Evolutionary conservation across 2,888 invertebrate genomes (phyloP), one percentile per base, ranked within the genome.

Genomic region (Sminthurides aquaticus): DNA sequence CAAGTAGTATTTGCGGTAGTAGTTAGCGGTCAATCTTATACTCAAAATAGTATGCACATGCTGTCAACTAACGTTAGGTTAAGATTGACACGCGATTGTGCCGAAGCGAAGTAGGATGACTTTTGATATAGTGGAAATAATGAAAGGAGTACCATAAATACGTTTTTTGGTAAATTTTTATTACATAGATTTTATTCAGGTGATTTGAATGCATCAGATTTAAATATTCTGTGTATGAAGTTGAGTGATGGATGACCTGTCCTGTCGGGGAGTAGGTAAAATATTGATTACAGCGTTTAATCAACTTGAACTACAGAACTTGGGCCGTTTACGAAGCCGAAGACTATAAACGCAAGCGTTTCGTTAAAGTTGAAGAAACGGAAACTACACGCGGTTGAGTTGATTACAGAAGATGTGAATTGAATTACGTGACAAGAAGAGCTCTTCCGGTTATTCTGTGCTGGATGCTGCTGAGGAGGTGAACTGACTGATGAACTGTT

Each of bases 131-230:
- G n/a, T n/a, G n/a, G n/a, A n/a, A n/a, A n/a, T n/a, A n/a, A n/a
- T n/a, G n/a, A n/a, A n/a, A n/a, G n/a, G n/a, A n/a, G n/a, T n/a
- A n/a, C n/a, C n/a, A n/a, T n/a, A n/a, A n/a, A n/a, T n/a, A n/a
- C n/a, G 20, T 52, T 52, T 8, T 52, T 52, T 52, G 52, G 52
- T 52, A 22, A 15, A 52, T 52, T 52, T 52, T 52, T 20, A 20
- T 52, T 52, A 52, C 52, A 52, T 52, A 52, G 52, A 52, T 52
- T 52, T 52, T 52, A 52, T 52, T 52, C 52, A 52, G 52, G 52
- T 52, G 52, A 52, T 20, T 52, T 20, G 52, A 52, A 52, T 52
- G 52, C 52, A 43, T 43, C 43, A 52, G 52, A 52, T 52, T 52
- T 52, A 52, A 52, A 52, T 52, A 20, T 43, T 52, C 52, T 22